These are phyloP conservation scores for Cataglyphis rosenhaueri DNA, from an alignment of 2,888 invertebrate species.

Conservation along the genomic window DNA sequence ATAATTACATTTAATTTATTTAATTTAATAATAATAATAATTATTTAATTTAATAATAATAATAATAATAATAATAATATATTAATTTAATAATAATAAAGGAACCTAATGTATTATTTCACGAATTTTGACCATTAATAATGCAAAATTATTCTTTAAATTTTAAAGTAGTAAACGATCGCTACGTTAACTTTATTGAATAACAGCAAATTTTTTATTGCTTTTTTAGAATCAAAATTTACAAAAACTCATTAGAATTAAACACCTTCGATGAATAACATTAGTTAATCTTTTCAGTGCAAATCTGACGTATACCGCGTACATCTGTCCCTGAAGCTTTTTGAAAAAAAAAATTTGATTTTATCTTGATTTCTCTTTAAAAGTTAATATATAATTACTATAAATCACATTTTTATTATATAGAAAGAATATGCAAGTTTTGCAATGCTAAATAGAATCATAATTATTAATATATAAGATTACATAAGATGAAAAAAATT, in stretches of 20 bases:
- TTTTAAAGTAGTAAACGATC: background rate
- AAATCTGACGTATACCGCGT: background rate
- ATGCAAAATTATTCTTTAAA: background rate
- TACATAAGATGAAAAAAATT: background rate
- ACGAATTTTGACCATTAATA: background rate
- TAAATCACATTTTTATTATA: background rate
- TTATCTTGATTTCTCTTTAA: background rate
- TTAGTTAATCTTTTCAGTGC: constrained; percentile 38
- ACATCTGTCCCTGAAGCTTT: background rate
- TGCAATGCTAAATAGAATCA: constrained; percentile 12
- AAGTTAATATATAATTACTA: background rate
- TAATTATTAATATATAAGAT: background rate
- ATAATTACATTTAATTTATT: constrained; percentile 8
- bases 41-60: background rate
- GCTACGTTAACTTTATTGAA: background rate
- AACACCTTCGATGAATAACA: background rate
- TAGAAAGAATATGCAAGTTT: background rate
- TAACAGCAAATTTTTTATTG: background rate
- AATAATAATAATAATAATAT: no score
- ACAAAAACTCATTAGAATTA: background rate
- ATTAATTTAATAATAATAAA: background rate
- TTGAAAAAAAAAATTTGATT: background rate
- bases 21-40: constrained; percentile 1
- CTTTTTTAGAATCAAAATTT: background rate
- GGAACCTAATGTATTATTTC: background rate